Evolutionary conservation across 1,140 invertebrate species (phyloP), one percentile per base, ranked within the genome.

Genomic region (Metopolophium dirhodum): DNA sequence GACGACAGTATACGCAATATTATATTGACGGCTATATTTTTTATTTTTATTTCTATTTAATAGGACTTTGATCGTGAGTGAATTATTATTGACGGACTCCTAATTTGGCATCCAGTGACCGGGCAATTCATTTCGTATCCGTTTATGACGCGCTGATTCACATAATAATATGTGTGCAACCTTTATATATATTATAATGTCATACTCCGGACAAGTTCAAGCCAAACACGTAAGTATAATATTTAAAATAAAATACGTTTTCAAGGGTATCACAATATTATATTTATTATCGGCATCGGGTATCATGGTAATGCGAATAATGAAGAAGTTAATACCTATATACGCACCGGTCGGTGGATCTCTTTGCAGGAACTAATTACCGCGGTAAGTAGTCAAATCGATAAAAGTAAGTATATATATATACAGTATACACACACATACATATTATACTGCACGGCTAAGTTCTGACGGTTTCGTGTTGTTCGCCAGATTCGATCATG

Each of bases 101-200:
- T 85, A 85, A 85, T 85, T 85, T 41, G 83, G 83, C 41, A 85
- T 85, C 83, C 83, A 26, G 83, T 85, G 83, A 85, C 83, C 83
- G 83, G 37, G 82, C 83, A 41, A 85, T 41, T 85, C 23, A 85
- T 41, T 41, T 41, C 30, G 23, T 85, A 85, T 85, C 41, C 83
- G 83, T 85, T 85, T 41, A 41, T 41, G 37, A 41, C 22, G 83
- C 11, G 37, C 83, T 41, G 35, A 85, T 77, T 77, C 61, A 77
- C 61, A 77, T 77, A 77, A 77, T 77, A 77, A 77, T 77, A 77
- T 23, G 83, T 85, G 83, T 85, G 41, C 23, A 85, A 85, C 83
- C 37, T 41, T 85, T 85, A 41, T 26, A 18, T 51, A 23, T 54
- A 41, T 26, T 37, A 41, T 41, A 37, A 85, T 26, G 61, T 41